Evolutionary conservation across 2,888 invertebrate species (phyloP), one percentile per base, ranked within the genome.

Genomic region (Galerucella nymphaeae): DNA sequence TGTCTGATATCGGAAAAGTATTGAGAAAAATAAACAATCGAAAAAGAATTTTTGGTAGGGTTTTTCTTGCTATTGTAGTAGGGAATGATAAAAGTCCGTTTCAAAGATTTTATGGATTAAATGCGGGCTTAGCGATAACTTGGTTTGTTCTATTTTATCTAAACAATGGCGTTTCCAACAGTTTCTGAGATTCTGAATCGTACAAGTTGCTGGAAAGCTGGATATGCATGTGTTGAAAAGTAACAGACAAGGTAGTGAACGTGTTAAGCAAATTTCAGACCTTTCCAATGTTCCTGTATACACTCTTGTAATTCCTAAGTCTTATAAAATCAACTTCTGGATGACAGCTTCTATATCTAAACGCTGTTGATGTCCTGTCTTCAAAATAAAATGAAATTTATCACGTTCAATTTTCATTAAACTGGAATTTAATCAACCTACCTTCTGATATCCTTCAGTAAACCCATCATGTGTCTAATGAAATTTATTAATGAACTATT

Each of bases 401-500:
- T 53, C 10, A 53, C 53, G 53, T 16, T 53, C 53, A 53, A 16
- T 53, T 53, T 16, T 53, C 53, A 53, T 53, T 53, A 10, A n/a
- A 53, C 18, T 16, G 53, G 53, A 53, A 53, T 53, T 16, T 16
- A 53, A 53, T 30, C 30, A 30, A 30, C 23, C 30, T 30, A 30
- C 23, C 58, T 58, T 9, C 23, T 14, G 30, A 13, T 58, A 58
- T 23, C 42, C 16, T 62, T 42, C 61, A 61, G 61, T 16, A 16
- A 41, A 42, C 42, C 61, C 16, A 61, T 61, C 41, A 62, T 62
- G 42, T 62, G 61, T 41, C 42, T 41, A 62, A 62, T 62, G 38
- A 41, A 62, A 62, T 41, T 72, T 69, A 69, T 65, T 72, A 72
- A 68, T 53, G 65, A 78, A 78, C 76, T 78, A 78, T 78, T 77